Percentiles rank a stretch among this genome's conserved stretches.
These are phyloP conservation scores for Rapana venosa DNA, from an alignment of 2,888 invertebrate genomes.

Conservation along the genomic window DNA sequence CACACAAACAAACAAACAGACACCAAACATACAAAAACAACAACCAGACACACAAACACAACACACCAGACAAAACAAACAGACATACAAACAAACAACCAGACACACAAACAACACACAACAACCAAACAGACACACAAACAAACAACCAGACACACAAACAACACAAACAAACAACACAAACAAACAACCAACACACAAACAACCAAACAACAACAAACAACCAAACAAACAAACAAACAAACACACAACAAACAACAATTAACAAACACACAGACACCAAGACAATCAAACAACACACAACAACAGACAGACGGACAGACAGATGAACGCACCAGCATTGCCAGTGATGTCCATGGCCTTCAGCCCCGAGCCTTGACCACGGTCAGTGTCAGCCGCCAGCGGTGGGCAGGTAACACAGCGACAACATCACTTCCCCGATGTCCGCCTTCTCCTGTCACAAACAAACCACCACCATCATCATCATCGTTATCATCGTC, in stretches of 20 bases:
- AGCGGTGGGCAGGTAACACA: conserved; percentile 94
- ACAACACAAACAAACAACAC: too few species aligned
- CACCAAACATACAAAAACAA: too few species aligned
- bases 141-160: too few species aligned
- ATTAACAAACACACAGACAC: neutral
- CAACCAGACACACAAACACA: too few species aligned
- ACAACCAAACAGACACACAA: too few species aligned
- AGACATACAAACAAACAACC: too few species aligned
- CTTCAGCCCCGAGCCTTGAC: conserved; percentile 94
- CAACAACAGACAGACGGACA: neutral
- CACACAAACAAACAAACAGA: too few species aligned
- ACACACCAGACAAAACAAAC: too few species aligned
- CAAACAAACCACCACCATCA: neutral
- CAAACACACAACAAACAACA: neutral
- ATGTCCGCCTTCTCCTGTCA: conserved; percentile 79
- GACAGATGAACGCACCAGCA: conserved; percentile 83
- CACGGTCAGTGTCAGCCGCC: conserved; percentile 92
- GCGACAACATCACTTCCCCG: conserved; percentile 93
- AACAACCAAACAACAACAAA: neutral
- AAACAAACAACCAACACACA: neutral
- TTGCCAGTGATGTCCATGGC: conserved; percentile 96
- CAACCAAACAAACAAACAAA: neutral
- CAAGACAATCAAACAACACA: neutral
- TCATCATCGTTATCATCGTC: too few species aligned
- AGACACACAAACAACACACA: too few species aligned